Base-by-base conservation (phyloP, 2,797 vertebrate species). In the Eulemur albifrons region DNA sequence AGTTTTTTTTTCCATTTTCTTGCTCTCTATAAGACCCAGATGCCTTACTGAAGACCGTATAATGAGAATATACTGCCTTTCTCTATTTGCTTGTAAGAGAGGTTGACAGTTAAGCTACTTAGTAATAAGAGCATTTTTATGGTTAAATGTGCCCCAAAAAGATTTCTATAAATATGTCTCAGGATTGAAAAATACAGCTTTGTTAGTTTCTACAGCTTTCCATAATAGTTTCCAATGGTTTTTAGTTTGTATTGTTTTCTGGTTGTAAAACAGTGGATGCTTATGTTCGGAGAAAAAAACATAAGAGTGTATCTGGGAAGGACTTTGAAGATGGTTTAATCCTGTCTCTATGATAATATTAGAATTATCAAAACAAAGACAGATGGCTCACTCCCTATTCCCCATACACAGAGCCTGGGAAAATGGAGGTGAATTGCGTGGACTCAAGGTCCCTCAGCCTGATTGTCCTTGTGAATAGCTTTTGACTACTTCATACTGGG, bases 281-380 rank as follows among this genome's bases (percentile, higher is more conserved):
- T 94, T 95, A 27, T 90, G 32, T 87, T 96, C 17, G 76, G 77
- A 4, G 54, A 90, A 30, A 90, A 81, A 76, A 11, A 54, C 10
- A n/a, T 63, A 73, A 70, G 73, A 84, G 59, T 94, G 1, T 88
- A 59, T 87, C 59, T 87, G 52, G 43, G 63, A 94, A 96, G 79
- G 25, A 84, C 80, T 90, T 93, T 69, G 45, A 95, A 96, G 63
- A n/a, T 89, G 38, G 91, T 85, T 93, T 95, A 73, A 88, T 88
- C 20, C 59, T 96, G 1, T 79, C 25, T 82, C 21, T 79, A 23
- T 88, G 38, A 88, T 89, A 54, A 35, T 88, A 23, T 48, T 86
- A 54, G 72, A 73, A 81, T 81, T 67, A 45, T 94, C 72, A 93
- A 73, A 82, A 63, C 79, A 86, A 80, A 81, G 85, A 76, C 30